These are phyloP conservation scores for Theristicus caerulescens DNA, from an alignment of 2,113 vertebrate species.

Conservation along the genomic window DNA sequence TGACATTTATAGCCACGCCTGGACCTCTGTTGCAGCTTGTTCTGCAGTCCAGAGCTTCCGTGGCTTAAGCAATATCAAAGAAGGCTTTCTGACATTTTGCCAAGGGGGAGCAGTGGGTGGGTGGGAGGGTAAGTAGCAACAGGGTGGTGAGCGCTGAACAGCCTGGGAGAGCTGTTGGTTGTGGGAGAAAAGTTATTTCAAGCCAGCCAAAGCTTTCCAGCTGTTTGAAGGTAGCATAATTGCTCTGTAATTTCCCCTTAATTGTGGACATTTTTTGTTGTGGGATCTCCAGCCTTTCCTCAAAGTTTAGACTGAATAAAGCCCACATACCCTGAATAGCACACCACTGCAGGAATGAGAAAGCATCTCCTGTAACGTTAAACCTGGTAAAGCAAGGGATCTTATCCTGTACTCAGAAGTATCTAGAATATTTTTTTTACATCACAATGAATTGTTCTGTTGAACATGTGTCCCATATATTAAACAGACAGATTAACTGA, in stretches of 20 bases:
- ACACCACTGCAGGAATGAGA: neutral
- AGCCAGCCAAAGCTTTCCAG: neutral
- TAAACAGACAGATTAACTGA: neutral
- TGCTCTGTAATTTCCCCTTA: neutral
- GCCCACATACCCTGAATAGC: too few relatives aligned
- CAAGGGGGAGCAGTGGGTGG: neutral
- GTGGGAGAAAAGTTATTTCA: neutral
- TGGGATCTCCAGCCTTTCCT: neutral
- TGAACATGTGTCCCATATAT: neutral
- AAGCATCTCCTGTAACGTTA: neutral
- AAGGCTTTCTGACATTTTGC: neutral
- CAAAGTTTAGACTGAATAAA: neutral
- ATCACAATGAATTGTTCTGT: neutral
- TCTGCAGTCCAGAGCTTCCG: neutral
- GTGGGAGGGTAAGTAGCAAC: neutral
- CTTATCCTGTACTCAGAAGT: neutral
- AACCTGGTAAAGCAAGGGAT: neutral
- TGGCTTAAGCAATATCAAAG: neutral
- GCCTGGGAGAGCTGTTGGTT: neutral
- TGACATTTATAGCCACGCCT: neutral
- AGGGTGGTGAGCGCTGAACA: neutral
- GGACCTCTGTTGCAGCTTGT: neutral
- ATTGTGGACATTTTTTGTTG: neutral
- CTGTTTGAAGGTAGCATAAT: neutral
- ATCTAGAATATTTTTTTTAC: neutral